Evolutionary conservation across 2,113 vertebrate species (phyloP).

Genomic region (Nicator chloris): DNA sequence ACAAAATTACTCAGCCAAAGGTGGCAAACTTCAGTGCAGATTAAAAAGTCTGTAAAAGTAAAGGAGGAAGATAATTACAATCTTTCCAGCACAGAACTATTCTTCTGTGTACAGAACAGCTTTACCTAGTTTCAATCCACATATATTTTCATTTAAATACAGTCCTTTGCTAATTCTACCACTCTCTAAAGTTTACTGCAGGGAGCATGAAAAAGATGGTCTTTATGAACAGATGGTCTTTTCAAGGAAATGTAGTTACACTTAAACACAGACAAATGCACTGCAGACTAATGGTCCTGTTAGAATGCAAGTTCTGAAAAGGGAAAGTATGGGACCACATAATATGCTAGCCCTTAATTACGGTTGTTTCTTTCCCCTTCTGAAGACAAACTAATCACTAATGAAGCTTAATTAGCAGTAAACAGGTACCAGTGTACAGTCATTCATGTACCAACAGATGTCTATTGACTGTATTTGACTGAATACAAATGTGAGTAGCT

Average conservation of each 20-base stretch:
- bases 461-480: conserved; percentile 78
- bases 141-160: conserved; percentile 49
- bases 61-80: conserved; percentile 13
- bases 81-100: conserved; percentile 5
- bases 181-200: conserved; percentile 53
- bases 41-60: conserved; percentile 6
- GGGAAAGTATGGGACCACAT: conserved; percentile 44
- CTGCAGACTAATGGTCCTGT: conserved; percentile 67
- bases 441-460: conserved; percentile 72
- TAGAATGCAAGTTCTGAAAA: conserved; percentile 61
- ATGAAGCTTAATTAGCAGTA: conserved; percentile 71
- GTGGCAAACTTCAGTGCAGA: conserved; percentile 36
- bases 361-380: conserved; percentile 22
- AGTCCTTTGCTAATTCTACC: conserved; percentile 27
- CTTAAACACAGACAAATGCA: conserved; percentile 77
- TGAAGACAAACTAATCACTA: conserved; percentile 68
- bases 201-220: conserved; percentile 60
- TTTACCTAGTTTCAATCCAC: conserved; percentile 17
- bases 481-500: conserved; percentile 68
- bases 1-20: conserved; percentile 44
- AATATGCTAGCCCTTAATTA: conserved; percentile 69
- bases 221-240: conserved; percentile 77
- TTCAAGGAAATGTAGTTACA: conserved; percentile 70
- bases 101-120: not conserved
- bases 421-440: conserved; percentile 65